Conservation (phyloP, 2,888 invertebrate species). For the Lycocerus yunnanus region DNA sequence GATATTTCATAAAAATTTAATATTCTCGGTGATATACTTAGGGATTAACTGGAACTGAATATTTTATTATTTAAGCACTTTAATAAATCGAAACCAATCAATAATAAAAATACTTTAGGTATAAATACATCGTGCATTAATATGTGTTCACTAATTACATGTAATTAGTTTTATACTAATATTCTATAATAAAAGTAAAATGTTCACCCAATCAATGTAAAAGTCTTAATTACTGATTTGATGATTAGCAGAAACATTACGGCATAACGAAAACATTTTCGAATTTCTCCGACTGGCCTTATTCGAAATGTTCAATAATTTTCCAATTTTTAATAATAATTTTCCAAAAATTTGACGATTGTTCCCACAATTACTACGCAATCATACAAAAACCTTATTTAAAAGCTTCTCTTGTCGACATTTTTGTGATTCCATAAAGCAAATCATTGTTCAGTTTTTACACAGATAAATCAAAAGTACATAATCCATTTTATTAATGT, state of each 20-base stretch:
- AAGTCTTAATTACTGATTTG: background rate
- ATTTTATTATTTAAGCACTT: slow-evolving; percentile 24
- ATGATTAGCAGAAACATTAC: background rate
- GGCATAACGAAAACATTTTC: background rate
- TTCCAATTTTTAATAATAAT: background rate
- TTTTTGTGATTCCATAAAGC: background rate
- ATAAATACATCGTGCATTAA: background rate
- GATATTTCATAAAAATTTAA: slow-evolving; percentile 5
- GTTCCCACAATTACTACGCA: background rate
- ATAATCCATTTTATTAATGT: background rate
- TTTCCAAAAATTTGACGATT: background rate
- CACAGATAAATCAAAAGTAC: background rate
- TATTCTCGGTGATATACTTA: slow-evolving; percentile 8
- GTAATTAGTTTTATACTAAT: background rate
- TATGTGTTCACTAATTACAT: background rate
- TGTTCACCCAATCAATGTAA: background rate
- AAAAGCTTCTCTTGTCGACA: background rate
- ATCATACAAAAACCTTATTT: background rate
- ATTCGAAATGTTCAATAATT: too few relatives aligned
- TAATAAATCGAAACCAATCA: slow-evolving; percentile 24
- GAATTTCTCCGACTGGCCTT: too few relatives aligned
- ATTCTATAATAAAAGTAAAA: background rate
- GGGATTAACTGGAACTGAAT: slow-evolving; percentile 22
- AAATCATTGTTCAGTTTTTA: background rate
- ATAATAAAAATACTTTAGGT: background rate